Percentiles rank a stretch among this genome's conserved stretches.
These are phyloP conservation scores for Ailuropoda melanoleuca DNA, from an alignment of 2,113 vertebrate species.

Conservation along the genomic window DNA sequence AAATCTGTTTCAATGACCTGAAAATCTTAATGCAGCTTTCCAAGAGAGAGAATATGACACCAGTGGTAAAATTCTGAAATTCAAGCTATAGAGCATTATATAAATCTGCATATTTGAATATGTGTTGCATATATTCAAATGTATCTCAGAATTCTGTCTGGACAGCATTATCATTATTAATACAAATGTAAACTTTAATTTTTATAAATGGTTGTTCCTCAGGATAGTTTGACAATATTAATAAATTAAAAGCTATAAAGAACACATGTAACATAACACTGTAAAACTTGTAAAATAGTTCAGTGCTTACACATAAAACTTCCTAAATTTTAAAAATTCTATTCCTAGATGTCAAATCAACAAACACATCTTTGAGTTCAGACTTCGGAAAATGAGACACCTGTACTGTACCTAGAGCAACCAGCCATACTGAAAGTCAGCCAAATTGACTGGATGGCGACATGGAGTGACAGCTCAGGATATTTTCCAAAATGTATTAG, in stretches of 20 bases:
- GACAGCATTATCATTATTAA: slow-evolving; percentile 33
- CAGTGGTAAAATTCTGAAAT: background rate
- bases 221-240: slow-evolving; percentile 59
- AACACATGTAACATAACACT: slow-evolving; percentile 62
- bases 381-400: slow-evolving; percentile 77
- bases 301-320: slow-evolving; percentile 76
- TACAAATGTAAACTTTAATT: slow-evolving; percentile 43
- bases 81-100: background rate
- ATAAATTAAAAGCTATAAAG: slow-evolving; percentile 73
- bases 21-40: background rate
- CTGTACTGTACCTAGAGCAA: slow-evolving; percentile 76
- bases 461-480: slow-evolving; percentile 44
- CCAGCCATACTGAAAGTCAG: slow-evolving; percentile 70
- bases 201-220: slow-evolving; percentile 54
- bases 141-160: background rate
- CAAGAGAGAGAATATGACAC: background rate
- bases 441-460: background rate
- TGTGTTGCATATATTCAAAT: background rate
- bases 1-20: background rate
- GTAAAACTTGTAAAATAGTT: slow-evolving; percentile 78
- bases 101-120: background rate
- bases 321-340: slow-evolving; percentile 83
- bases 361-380: slow-evolving; percentile 79
- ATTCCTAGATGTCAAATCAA: slow-evolving; percentile 79
- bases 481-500: slow-evolving; percentile 12